Percentiles rank a stretch among this genome's conserved stretches.
phyloP scores from a whole-genome alignment of 1,140 invertebrate species.

The Meteorus sp. region DNA sequence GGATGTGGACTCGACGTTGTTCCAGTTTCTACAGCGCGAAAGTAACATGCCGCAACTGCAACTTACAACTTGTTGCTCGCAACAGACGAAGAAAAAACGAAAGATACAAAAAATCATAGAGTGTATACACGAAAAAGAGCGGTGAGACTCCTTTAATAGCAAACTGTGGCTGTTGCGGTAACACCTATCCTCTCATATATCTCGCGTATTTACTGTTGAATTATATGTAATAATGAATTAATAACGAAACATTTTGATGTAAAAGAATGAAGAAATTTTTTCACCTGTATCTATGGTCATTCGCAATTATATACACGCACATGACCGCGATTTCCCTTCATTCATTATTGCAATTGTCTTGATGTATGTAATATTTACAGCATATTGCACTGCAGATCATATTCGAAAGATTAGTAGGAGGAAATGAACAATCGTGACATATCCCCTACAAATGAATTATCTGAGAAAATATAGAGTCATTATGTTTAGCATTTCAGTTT shows the following conservation, averaged over 20 bases:
- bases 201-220: constrained; percentile 45
- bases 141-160: not conserved
- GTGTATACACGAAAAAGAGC: too few relatives aligned
- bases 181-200: constrained; percentile 36
- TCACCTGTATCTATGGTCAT: not conserved
- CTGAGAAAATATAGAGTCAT: too few relatives aligned
- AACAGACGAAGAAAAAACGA: not conserved
- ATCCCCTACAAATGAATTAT: too few relatives aligned
- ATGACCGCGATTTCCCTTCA: too few relatives aligned
- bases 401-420: too few relatives aligned
- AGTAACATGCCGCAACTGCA: constrained; percentile 33
- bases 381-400: too few relatives aligned
- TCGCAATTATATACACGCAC: constrained; percentile 4
- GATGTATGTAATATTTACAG: too few relatives aligned
- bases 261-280: too few relatives aligned
- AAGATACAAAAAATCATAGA: not conserved
- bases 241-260: too few relatives aligned
- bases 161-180: constrained; percentile 23
- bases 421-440: too few relatives aligned
- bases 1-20: constrained; percentile 32
- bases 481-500: too few relatives aligned
- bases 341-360: too few relatives aligned
- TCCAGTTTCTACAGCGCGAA: constrained; percentile 42
- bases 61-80: constrained; percentile 8
- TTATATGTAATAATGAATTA: not conserved